Percentiles rank a stretch among this genome's conserved stretches.
phyloP scores from a whole-genome alignment of 2,797 vertebrate species.

The Megaceryle alcyon region DNA sequence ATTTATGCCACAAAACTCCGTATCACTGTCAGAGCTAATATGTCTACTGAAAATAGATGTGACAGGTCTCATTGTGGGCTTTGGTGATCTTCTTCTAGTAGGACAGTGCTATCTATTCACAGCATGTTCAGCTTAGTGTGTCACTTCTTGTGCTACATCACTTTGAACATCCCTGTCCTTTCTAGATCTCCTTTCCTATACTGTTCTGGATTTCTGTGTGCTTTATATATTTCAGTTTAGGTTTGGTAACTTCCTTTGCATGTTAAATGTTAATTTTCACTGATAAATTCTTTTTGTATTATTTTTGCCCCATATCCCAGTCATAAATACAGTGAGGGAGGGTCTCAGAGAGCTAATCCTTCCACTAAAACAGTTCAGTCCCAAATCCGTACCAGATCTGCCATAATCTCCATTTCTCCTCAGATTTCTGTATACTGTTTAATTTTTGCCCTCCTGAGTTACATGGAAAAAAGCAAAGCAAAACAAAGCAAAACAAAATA shows the following conservation, averaged over 20 bases:
- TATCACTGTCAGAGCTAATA: slow-evolving; percentile 30
- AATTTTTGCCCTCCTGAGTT: background rate
- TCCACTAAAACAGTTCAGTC: background rate
- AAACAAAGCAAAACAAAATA: background rate
- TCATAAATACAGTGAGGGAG: background rate
- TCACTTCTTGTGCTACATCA: background rate
- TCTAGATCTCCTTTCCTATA: background rate
- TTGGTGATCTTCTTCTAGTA: background rate
- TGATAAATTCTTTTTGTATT: background rate
- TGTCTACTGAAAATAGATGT: background rate
- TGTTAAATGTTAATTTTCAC: background rate
- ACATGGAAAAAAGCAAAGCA: background rate
- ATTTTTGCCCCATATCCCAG: background rate
- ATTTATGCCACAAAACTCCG: slow-evolving; percentile 15
- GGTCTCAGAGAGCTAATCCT: background rate
- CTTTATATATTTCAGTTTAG: background rate
- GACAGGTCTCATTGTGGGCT: background rate
- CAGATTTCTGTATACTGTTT: background rate
- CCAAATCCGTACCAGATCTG: background rate
- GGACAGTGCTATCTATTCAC: background rate
- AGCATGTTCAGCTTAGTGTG: background rate
- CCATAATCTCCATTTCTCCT: background rate
- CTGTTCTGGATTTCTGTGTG: background rate
- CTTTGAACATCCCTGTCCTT: background rate
- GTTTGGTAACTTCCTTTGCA: background rate